Evolutionary conservation across 2,797 vertebrate species (phyloP), one percentile per base, ranked within the genome.

Genomic region (Anguilla megastoma): DNA sequence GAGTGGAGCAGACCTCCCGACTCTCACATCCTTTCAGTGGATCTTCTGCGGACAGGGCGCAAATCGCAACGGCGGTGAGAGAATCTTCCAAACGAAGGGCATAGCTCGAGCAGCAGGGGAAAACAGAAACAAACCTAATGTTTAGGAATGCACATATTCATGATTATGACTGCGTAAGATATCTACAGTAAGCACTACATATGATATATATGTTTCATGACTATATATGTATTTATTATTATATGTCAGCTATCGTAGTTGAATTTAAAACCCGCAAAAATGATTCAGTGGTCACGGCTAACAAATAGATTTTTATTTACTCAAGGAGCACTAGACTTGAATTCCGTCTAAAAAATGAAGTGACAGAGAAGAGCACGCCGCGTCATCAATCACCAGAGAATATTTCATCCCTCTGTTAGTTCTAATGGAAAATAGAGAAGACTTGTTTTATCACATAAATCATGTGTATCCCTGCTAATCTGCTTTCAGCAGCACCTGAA

Each of bases 361-460:
- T 95, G 96, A 95, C 95, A 95, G 92, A 92, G 91, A 94, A 91
- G 90, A 91, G 88, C 36, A 86, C n/a, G 90, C 91, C 87, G 94
- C 94, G 95, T 94, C 95, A 96, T 96, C 95, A 95, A 95, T 96
- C 96, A 96, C 87, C n/a, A 79, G 41, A 74, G 91, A 93, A 95
- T 95, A 95, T 95, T 95, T 93, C 89, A 95, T 93, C 93, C 94
- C 90, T 94, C 94, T 94, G 95, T 96, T 95, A 94, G 95, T 94
- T 92, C 93, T 95, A 95, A 95, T 95, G 94, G 95, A 93, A 96
- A 95, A 95, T 87, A 92, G 93, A 92, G 91, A 93, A 91, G 95
- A 94, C 91, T 94, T 94, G 93, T 95, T 95, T 95, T 95, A 95
- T 94, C 92, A 92, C 95, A 95, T 96, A 93, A 95, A 96, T 96